Evolutionary conservation across 2,888 invertebrate species (phyloP), one percentile per base, ranked within the genome.

Genomic region (Beris chalybata): DNA sequence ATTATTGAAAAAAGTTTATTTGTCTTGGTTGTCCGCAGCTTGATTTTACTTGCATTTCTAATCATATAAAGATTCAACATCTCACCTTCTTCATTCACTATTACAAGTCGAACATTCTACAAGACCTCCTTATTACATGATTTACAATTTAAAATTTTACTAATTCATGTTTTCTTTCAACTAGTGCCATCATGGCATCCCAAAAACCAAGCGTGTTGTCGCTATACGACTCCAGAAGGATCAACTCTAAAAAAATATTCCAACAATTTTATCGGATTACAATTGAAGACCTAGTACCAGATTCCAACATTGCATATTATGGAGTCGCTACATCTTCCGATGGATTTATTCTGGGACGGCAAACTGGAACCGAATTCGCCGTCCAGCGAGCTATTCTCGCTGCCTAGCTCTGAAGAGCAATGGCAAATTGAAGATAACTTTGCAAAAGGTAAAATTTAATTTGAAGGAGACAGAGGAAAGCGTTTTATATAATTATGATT

Each of bases 181-280:
- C 71, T 85, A 92, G 92, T 83, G 91, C 91, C 92, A 88, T 75
- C 79, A 92, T 92, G 92, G 92, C 92, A 86, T 85, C 86, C 84
- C 82, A 82, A 82, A 80, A 84, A 84, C 85, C 81, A 82, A 84
- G 84, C 82, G 84, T 85, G 83, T 84, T 83, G 81, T 83, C 85
- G 85, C 87, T 83, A 84, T 82, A 83, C 83, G 81, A 82, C 76
- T 78, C 82, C 82, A 76, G 78, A 77, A 73, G 45, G 54, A 38
- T 32, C 43, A 50, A 65, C 48, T 50, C 47, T 50, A 57, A 58
- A 52, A 50, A 29, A 57, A 11, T 65, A n/a, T 57, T 48, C 56
- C 48, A 55, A 65, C 64, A 53, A 13, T 64, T 54, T 47, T 66
- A 67, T 71, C 69, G 67, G 65, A 58, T 69, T 65, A 72, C 70